Base-by-base conservation (phyloP, 2,888 invertebrate species). In the Drosophila pseudotalamancana region DNA sequence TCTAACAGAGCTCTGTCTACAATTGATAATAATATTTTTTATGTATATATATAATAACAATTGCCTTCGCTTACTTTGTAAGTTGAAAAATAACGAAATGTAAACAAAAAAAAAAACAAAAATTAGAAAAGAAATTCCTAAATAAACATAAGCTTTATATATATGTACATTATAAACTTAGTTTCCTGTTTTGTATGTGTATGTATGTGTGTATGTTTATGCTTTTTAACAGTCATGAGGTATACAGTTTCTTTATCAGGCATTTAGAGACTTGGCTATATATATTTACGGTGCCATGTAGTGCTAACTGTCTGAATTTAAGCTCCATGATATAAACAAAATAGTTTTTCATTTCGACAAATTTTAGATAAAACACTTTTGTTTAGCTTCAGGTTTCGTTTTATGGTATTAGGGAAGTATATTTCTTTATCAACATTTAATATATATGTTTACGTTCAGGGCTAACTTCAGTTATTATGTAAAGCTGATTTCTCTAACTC, bases 271-370 rank as follows among this genome's bases (percentile, higher is more conserved):
- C 34, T 25, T 57, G 34, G 34, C 32, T 32, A 16, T 12, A 42
- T 49, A 32, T 73, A 73, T 61, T 61, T 70, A 48, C 69, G 51
- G 70, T 62, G 49, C 34, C 60, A 48, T 35, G 29, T 34, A 43
- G 60, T 69, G 53, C 72, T 48, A 21, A 49, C 48, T 50, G 64
- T 55, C 49, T 46, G 46, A 6, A 25, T 23, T 35, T 29, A n/a
- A 19, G 32, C 29, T 16, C 18, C 16, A 11, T 23, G 37, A 35
- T 25, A 51, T 74, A 57, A 57, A 63, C 53, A 69, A 70, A 71
- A 70, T 46, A 53, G 45, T 70, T 74, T 62, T 53, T 31, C 39
- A 48, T 35, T 69, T 49, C 29, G 39, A 42, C 35, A 37, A 50
- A 59, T 40, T 68, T 39, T 18, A 43, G 42, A 57, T 51, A 42